A percentile compares a stretch with the other conserved stretches of the same genome.
Conservation (phyloP, 2,797 vertebrate genomes). For the Falco peregrinus region DNA sequence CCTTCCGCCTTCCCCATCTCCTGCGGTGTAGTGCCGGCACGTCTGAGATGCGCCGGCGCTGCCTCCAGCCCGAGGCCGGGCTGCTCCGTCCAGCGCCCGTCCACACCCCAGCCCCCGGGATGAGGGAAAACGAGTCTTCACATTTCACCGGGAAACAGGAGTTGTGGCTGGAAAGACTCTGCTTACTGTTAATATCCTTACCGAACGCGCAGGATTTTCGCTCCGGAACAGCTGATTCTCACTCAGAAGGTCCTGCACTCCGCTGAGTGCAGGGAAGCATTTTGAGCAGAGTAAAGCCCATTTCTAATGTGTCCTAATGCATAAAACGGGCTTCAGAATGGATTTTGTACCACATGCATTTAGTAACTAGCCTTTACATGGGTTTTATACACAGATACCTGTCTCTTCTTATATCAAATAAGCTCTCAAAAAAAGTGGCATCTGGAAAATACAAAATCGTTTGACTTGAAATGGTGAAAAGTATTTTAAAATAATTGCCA, state of each 20-base stretch:
- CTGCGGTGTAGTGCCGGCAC: background rate
- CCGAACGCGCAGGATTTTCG: background rate
- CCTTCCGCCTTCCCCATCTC: background rate
- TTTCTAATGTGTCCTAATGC: background rate
- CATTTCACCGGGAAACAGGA: background rate
- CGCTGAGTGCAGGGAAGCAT: background rate
- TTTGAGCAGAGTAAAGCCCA: background rate
- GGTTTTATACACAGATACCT: background rate
- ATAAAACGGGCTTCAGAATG: background rate
- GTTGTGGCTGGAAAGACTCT: background rate
- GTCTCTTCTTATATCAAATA: background rate
- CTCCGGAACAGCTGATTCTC: background rate
- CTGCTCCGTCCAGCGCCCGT: background rate
- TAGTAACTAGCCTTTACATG: background rate
- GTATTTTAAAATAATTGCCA: background rate
- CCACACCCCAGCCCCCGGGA: no score
- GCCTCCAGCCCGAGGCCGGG: background rate
- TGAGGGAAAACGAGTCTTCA: background rate
- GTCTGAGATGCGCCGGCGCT: rapidly evolving
- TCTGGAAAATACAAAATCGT: background rate
- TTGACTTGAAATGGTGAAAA: background rate
- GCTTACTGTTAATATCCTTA: background rate
- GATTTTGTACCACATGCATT: background rate
- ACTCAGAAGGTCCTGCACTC: background rate
- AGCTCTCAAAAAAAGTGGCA: background rate